A percentile compares a stretch with the other conserved stretches of the same genome.
phyloP scores from a whole-genome alignment of 1,140 invertebrate species.

The Charaxes varanes region DNA sequence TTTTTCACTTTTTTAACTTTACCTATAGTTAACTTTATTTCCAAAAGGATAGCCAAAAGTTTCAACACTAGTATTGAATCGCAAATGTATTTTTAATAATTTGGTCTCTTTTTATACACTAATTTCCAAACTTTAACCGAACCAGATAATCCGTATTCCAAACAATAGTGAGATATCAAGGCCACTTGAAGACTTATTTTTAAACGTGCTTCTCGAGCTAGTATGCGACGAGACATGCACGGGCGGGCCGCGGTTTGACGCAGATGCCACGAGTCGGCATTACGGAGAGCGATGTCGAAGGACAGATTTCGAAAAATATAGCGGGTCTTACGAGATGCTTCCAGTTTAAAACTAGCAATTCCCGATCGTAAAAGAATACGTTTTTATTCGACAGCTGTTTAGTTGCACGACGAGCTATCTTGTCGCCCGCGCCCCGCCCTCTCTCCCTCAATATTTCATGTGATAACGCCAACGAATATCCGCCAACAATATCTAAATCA shows the following conservation, averaged over 20 bases:
- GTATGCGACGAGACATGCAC: slow-evolving; percentile 42
- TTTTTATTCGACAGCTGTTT: neutral
- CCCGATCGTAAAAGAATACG: too few relatives aligned
- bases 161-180: slow-evolving; percentile 71
- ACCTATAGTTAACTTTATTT: slow-evolving; percentile 62
- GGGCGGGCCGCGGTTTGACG: slow-evolving; percentile 19
- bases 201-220: slow-evolving; percentile 44
- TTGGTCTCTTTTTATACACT: slow-evolving; percentile 70
- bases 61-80: slow-evolving; percentile 65
- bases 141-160: slow-evolving; percentile 62
- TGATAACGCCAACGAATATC: slow-evolving; percentile 47
- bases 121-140: slow-evolving; percentile 68
- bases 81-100: slow-evolving; percentile 63
- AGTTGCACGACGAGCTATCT: neutral
- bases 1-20: slow-evolving; percentile 56
- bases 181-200: slow-evolving; percentile 70
- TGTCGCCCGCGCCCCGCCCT: slow-evolving; percentile 16
- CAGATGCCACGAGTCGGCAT: too few relatives aligned
- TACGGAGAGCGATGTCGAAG: too few relatives aligned
- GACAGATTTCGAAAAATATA: too few relatives aligned
- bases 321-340: too few relatives aligned
- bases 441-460: slow-evolving; percentile 25
- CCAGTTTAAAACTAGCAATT: too few relatives aligned
- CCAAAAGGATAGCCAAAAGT: slow-evolving; percentile 72
- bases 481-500: slow-evolving; percentile 60